phyloP scores from a whole-genome alignment of 2,797 vertebrate genomes.

The Pangasius djambal region DNA sequence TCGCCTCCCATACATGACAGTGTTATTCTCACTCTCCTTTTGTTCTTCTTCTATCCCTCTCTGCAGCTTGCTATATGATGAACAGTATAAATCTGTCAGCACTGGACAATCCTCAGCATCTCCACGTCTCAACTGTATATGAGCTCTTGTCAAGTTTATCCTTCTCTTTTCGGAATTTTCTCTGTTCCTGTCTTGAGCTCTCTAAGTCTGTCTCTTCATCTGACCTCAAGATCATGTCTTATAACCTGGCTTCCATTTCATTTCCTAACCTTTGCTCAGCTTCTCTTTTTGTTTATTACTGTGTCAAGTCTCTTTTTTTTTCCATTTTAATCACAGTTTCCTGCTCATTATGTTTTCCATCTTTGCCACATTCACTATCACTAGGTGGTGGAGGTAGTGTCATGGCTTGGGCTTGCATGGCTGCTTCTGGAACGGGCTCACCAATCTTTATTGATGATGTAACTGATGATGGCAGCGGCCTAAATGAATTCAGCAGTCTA shows the following conservation, averaged over 20 bases:
- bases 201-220: neutral
- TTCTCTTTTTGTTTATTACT: neutral
- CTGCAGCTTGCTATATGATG: neutral
- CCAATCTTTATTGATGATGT: neutral
- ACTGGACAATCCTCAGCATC: constrained; percentile 21
- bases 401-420: constrained; percentile 3
- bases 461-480: neutral
- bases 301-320: neutral
- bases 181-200: no score
- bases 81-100: neutral
- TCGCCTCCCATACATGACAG: no score
- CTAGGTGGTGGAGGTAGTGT: neutral
- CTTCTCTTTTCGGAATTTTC: neutral
- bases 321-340: neutral
- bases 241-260: neutral
- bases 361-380: neutral
- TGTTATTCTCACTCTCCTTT: neutral
- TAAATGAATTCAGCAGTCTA: neutral
- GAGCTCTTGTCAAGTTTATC: neutral
- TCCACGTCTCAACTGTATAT: neutral
- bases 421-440: neutral
- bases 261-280: neutral
- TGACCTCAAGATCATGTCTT: neutral
- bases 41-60: neutral
- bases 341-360: neutral